Conservation (phyloP, 2,797 vertebrate species). For the Chromis chromis region DNA sequence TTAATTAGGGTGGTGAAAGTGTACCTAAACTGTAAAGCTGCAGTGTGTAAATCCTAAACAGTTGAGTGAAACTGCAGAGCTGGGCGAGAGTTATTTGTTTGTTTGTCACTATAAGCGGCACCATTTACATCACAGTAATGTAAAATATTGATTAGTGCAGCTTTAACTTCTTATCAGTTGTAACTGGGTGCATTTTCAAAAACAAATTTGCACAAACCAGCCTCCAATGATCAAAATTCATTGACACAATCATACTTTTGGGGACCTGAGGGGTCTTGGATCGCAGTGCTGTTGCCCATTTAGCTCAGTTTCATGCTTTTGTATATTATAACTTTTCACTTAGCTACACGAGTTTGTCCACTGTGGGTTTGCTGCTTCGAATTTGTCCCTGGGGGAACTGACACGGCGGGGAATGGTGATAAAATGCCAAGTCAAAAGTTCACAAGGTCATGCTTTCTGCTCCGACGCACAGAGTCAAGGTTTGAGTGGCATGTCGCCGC, state of each 20-base stretch:
- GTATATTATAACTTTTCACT: too few species aligned
- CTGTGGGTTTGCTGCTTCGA: constrained; percentile 2
- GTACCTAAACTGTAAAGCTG: neutral
- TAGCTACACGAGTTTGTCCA: neutral
- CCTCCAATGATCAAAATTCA: neutral
- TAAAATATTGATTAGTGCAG: too few species aligned
- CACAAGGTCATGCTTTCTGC: constrained; percentile 40
- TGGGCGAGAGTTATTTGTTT: too few species aligned
- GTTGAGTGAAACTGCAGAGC: too few species aligned
- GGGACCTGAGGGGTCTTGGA: neutral
- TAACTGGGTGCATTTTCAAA: neutral
- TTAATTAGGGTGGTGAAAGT: neutral
- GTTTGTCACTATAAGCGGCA: too few species aligned
- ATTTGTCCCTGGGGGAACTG: constrained; percentile 13
- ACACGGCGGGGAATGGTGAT: constrained; percentile 12
- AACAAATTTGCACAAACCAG: neutral
- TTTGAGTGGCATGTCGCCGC: constrained; percentile 28
- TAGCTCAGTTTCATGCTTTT: neutral
- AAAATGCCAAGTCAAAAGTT: constrained; percentile 33
- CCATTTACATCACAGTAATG: too few species aligned
- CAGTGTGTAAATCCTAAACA: neutral
- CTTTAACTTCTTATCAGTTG: too few species aligned
- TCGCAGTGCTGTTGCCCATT: too few species aligned
- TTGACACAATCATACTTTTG: neutral
- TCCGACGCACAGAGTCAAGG: neutral